A percentile compares a stretch with the other conserved stretches of the same genome.
Conservation (phyloP, 2,888 invertebrate genomes). For the Acleris holmiana region DNA sequence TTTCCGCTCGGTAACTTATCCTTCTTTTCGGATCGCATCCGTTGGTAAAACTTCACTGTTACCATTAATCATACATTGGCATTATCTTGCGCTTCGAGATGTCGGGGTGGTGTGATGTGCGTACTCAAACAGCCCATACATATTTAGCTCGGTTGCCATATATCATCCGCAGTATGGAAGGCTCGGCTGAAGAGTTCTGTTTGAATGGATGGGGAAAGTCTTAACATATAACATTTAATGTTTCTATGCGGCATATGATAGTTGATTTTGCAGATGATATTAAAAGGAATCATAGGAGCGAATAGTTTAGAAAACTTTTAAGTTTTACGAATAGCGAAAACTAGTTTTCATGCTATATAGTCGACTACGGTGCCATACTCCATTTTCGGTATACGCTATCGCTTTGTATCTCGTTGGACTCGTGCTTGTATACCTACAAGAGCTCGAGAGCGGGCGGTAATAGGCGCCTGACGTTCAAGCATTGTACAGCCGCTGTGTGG, state of each 20-base stretch:
- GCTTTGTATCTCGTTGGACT: conserved; percentile 1
- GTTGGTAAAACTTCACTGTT: conserved; percentile 55
- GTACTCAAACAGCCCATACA: conserved; percentile 49
- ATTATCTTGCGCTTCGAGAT: conserved; percentile 60
- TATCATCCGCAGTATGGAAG: conserved; percentile 38
- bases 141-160: conserved; percentile 43
- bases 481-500: conserved; percentile 4
- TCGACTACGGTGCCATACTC: neutral
- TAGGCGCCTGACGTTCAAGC: conserved; percentile 10
- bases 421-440: conserved; percentile 3
- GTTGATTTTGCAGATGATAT: neutral
- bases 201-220: conserved; percentile 13
- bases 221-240: neutral
- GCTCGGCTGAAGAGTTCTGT: conserved; percentile 16
- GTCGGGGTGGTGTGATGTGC: conserved; percentile 50
- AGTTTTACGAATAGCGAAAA: neutral
- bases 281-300: neutral
- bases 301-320: neutral
- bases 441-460: conserved; percentile 14
- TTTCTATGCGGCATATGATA: neutral
- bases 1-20: conserved; percentile 52
- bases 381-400: conserved; percentile 1
- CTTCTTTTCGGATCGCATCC: conserved; percentile 54
- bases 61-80: conserved; percentile 72
- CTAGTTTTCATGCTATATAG: neutral